Conservation (phyloP, 2,113 vertebrate species). For the Hippocampus zosterae region DNA sequence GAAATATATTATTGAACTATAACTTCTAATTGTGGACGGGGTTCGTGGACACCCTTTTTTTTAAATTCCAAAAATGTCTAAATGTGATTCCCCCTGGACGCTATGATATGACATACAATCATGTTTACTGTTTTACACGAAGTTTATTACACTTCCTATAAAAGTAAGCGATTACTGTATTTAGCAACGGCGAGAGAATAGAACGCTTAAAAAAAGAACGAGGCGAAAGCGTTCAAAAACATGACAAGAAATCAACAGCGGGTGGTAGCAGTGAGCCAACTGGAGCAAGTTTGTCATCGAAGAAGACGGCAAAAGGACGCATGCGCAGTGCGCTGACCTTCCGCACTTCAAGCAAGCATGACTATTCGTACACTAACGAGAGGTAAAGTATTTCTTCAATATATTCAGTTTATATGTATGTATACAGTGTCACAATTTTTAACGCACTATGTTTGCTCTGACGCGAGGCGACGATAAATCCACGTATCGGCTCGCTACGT, state of each 20-base stretch:
- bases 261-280: not conserved
- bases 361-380: slow-evolving; percentile 51
- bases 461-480: not conserved
- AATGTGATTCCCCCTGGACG: not conserved
- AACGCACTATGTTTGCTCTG: not conserved
- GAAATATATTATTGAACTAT: not conserved
- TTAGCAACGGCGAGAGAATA: too few species aligned
- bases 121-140: too few species aligned
- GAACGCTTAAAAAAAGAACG: not conserved
- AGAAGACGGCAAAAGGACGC: slow-evolving; percentile 18
- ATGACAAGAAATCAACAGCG: not conserved
- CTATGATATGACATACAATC: not conserved
- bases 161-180: too few species aligned
- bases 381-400: slow-evolving; percentile 50
- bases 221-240: not conserved
- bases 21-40: not conserved
- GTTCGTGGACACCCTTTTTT: too few species aligned
- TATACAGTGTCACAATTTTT: not conserved
- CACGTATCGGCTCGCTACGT: not conserved
- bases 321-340: slow-evolving; percentile 51
- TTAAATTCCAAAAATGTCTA: not conserved
- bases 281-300: not conserved
- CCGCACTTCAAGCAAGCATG: slow-evolving; percentile 56
- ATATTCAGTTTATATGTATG: not conserved
- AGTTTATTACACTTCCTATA: too few species aligned